phyloP scores from a whole-genome alignment of 2,888 invertebrate species.

The Iphiclides podalirius region DNA sequence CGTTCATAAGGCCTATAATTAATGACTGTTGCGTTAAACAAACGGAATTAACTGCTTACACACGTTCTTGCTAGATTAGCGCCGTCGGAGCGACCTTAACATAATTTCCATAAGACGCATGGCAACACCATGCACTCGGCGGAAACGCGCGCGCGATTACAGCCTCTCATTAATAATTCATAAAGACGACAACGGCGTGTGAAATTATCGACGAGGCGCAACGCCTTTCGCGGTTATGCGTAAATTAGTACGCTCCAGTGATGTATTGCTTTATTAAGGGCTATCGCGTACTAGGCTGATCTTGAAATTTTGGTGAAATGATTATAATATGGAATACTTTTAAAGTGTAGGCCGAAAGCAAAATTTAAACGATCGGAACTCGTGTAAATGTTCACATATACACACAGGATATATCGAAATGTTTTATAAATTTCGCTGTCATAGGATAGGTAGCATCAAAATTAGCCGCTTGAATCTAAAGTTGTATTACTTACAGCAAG shows the following conservation, averaged over 20 bases:
- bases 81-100: constrained; percentile 1
- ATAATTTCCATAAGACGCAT: constrained; percentile 1
- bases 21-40: not conserved
- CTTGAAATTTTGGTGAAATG: too few relatives aligned
- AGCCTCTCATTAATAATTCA: not conserved
- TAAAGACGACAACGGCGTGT: constrained; percentile 4
- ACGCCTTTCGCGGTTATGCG: constrained; percentile 2
- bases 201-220: not conserved
- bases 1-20: not conserved
- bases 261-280: not conserved
- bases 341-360: too few relatives aligned
- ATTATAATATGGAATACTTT: too few relatives aligned
- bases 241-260: not conserved
- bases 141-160: not conserved
- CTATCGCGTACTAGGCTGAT: too few relatives aligned
- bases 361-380: too few relatives aligned
- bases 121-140: not conserved
- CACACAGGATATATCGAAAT: too few relatives aligned
- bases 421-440: too few relatives aligned
- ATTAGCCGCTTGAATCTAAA: too few relatives aligned
- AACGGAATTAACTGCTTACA: not conserved
- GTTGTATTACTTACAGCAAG: too few relatives aligned
- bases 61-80: not conserved
- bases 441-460: too few relatives aligned
- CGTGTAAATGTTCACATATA: too few relatives aligned